These are phyloP conservation scores for Barnardius zonarius DNA, from an alignment of 2,113 vertebrate species.

Conservation along the genomic window DNA sequence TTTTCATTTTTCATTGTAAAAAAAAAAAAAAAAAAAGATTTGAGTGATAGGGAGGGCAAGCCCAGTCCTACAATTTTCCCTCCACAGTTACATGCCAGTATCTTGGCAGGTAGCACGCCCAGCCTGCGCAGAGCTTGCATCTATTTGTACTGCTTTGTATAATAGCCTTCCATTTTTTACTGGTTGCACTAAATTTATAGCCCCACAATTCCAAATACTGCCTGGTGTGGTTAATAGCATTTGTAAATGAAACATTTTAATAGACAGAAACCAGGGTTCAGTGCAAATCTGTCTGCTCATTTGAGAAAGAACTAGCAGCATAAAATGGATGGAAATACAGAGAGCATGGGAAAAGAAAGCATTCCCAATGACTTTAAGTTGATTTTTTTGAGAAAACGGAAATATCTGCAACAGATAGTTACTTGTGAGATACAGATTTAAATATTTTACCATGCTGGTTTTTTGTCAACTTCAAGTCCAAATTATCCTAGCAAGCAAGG, in stretches of 20 bases:
- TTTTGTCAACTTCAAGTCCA: constrained; percentile 10
- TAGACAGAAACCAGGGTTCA: neutral
- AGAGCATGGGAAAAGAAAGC: neutral
- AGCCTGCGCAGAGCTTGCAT: neutral
- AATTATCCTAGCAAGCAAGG: neutral
- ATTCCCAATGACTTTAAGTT: neutral
- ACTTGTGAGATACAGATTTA: neutral
- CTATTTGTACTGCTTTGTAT: neutral
- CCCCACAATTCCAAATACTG: neutral
- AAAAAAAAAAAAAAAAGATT: neutral
- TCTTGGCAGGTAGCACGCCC: neutral
- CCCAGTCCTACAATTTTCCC: neutral
- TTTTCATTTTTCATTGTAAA: neutral
- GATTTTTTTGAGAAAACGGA: neutral
- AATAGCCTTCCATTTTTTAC: neutral
- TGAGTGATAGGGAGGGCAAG: neutral
- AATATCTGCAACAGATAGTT: neutral
- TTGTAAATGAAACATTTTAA: neutral
- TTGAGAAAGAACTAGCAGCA: neutral
- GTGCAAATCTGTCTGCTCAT: neutral
- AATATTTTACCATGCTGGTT: neutral
- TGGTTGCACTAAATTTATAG: neutral
- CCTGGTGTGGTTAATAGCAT: neutral
- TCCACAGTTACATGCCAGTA: neutral
- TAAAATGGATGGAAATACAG: neutral